Evolutionary conservation across 1,140 invertebrate genomes (phyloP), one percentile per base, ranked within the genome.

Genomic region (Eufriesea mexicana): DNA sequence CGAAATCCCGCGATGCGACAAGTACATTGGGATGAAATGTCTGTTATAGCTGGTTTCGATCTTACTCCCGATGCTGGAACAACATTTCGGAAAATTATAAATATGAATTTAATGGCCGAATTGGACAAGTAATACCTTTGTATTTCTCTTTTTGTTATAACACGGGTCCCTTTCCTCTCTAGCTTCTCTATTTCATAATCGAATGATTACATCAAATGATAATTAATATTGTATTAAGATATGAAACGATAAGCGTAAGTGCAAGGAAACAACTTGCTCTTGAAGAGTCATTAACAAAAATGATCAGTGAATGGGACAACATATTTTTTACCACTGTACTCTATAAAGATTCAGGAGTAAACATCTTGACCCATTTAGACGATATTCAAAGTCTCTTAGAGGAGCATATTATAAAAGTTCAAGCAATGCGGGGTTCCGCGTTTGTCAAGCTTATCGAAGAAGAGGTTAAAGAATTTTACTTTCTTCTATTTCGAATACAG

Each of bases 11-110:
- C 95, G 5, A 87, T 97, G 23, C 91, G 95, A 20, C 92, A 95
- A 45, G 92, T 96, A n/a, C 97, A 97, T 89, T 97, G 97, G 97
- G 93, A 95, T 20, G 95, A 96, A 90, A 96, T 97, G 93, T 96
- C 96, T 0, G 91, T 94, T n/a, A 95, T 96, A 45, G 95, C 95
- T 16, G 96, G 95, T 9, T 95, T 95, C 75, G 95, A 96, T 89
- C 91, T 97, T 4, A 95, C 95, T 0, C 96, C 96, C 5, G 95
- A 96, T 94, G 94, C 96, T 84, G 94, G 96, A 61, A 94, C 96
- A 2, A 96, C 95, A 67, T 91, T 97, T 12, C 87, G 93, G 57
- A 96, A 96, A 91, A 93, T 96, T 23, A 94, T 97, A 1, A 91
- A 94, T 75, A 94, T 96, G 86, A 94, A 96, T 86, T 93, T 97